Evolutionary conservation across 1,140 invertebrate genomes (phyloP).

Genomic region (Parapsyche elsis): DNA sequence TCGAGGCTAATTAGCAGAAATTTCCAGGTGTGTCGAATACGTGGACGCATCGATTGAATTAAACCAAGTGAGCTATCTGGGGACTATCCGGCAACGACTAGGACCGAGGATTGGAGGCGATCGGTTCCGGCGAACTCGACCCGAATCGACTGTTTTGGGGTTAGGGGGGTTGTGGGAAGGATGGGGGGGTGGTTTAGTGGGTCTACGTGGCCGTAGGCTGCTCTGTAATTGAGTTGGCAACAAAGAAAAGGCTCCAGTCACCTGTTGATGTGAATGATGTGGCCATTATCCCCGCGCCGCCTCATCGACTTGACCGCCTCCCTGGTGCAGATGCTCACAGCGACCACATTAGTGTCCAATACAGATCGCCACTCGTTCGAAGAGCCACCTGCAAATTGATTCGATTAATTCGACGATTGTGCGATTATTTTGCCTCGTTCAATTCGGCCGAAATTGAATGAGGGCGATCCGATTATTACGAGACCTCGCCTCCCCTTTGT

Average conservation of each 20-base stretch:
- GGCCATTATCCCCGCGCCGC: constrained; percentile 65
- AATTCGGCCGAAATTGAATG: neutral
- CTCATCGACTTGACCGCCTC: constrained; percentile 71
- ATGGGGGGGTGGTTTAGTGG: neutral
- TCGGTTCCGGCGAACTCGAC: neutral
- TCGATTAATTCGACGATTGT: neutral
- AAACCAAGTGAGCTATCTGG: neutral
- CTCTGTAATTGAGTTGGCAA: constrained; percentile 3
- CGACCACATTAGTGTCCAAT: constrained; percentile 71
- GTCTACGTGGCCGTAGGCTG: neutral
- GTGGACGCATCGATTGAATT: neutral
- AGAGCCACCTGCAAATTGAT: constrained; percentile 52
- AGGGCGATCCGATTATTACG: too few relatives aligned
- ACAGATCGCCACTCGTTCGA: constrained; percentile 59
- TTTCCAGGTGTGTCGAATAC: neutral
- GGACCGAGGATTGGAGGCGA: neutral
- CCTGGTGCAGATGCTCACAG: constrained; percentile 67
- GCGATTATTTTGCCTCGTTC: neutral
- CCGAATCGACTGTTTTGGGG: neutral
- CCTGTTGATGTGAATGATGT: constrained; percentile 70
- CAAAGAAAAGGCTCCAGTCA: constrained; percentile 26
- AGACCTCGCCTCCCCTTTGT: too few relatives aligned
- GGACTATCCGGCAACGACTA: neutral
- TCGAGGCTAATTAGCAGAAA: constrained; percentile 2
- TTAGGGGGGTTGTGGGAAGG: neutral